Percentiles rank a stretch among this genome's conserved stretches.
These are phyloP conservation scores for Drosophila tanythrix DNA, from an alignment of 2,888 invertebrate genomes.

Conservation along the genomic window DNA sequence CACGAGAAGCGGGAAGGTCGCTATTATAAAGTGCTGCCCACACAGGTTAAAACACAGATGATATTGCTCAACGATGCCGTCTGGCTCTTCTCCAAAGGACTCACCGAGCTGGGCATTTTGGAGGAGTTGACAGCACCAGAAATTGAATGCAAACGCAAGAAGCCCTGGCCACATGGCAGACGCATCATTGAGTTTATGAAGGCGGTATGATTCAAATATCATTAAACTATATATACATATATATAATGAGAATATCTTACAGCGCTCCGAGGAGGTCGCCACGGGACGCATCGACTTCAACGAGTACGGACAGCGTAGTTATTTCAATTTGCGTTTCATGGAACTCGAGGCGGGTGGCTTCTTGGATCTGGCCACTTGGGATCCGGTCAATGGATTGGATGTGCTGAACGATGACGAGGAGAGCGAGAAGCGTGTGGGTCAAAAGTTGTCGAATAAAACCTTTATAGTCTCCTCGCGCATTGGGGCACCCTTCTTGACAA, in stretches of 20 bases:
- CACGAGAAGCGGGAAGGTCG: slow-evolving; percentile 80
- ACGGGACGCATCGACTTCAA: slow-evolving; percentile 84
- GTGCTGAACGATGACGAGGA: slow-evolving; percentile 87
- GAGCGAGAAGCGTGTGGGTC: slow-evolving; percentile 86
- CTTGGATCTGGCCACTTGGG: slow-evolving; percentile 86
- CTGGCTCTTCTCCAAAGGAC: slow-evolving; percentile 87
- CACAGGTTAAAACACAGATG: slow-evolving; percentile 86
- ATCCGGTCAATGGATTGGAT: slow-evolving; percentile 83
- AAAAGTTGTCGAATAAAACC: slow-evolving; percentile 87
- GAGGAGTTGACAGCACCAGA: slow-evolving; percentile 78
- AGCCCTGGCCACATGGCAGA: slow-evolving; percentile 87
- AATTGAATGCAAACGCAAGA: slow-evolving; percentile 84
- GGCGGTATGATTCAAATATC: slow-evolving; percentile 85
- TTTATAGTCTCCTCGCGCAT: slow-evolving; percentile 90
- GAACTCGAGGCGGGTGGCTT: slow-evolving; percentile 87
- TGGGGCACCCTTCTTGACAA: slow-evolving; percentile 90
- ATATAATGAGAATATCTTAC: not conserved
- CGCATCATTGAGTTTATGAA: slow-evolving; percentile 89
- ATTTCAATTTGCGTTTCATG: slow-evolving; percentile 89
- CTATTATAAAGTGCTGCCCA: slow-evolving; percentile 73
- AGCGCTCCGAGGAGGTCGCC: slow-evolving; percentile 82
- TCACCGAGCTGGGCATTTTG: slow-evolving; percentile 82
- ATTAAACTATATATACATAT: not conserved
- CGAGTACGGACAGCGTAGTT: slow-evolving; percentile 88
- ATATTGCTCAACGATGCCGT: slow-evolving; percentile 90